Conservation (phyloP, 2,113 vertebrate genomes). For the Daphoenositta chrysoptera region DNA sequence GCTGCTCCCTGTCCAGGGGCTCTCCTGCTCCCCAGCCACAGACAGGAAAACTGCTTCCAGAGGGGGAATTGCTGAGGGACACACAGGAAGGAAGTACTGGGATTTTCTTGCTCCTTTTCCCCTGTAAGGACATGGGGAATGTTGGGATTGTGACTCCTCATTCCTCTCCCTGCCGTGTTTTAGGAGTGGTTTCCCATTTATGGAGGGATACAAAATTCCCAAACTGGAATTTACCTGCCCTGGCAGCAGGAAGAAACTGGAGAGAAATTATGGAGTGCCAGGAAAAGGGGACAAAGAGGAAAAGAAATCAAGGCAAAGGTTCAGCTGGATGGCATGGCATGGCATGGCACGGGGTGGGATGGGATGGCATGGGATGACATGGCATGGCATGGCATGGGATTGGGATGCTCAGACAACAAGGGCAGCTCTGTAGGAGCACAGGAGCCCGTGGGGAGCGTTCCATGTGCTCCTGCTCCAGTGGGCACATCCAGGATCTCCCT, state of each 20-base stretch:
- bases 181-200: not conserved
- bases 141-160: not conserved
- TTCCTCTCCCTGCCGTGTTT: not conserved
- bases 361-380: too few species aligned
- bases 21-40: not conserved
- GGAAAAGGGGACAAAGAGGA: not conserved
- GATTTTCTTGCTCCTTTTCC: not conserved
- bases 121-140: not conserved
- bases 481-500: too few species aligned
- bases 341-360: too few species aligned
- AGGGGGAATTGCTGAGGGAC: not conserved
- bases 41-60: not conserved
- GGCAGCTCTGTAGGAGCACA: not conserved
- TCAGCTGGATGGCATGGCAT: too few species aligned
- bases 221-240: not conserved
- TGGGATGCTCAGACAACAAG: not conserved
- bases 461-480: not conserved
- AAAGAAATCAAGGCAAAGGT: not conserved
- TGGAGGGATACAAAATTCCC: not conserved
- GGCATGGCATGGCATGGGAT: too few species aligned
- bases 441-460: not conserved
- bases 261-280: not conserved
- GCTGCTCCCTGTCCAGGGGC: not conserved
- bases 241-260: not conserved
- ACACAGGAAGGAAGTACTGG: accelerated